Evolutionary conservation across 2,888 invertebrate genomes (phyloP), one percentile per base, ranked within the genome.

Genomic region (Agrochola litura): DNA sequence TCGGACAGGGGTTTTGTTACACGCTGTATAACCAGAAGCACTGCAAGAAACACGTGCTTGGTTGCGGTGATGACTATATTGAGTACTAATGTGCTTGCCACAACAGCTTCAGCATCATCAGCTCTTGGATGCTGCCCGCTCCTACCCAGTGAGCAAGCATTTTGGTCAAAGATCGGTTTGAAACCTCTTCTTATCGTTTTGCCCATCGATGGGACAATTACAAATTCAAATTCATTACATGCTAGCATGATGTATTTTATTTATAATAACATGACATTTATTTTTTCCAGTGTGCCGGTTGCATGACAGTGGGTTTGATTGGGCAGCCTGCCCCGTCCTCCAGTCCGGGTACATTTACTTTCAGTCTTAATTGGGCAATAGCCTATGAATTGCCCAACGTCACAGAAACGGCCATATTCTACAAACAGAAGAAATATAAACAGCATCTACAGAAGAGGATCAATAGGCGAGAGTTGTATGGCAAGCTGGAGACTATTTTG

Each of bases 291-390:
- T 93, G 97, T 49, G 97, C 98, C 0, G 96, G 97, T n/a, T 98
- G 98, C 84, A 89, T 97, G 94, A 98, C 98, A 43, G 95, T 97
- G 0, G 97, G 97, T 61, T 90, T 97, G 0, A 88, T 92, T 6
- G 92, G 92, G 0, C 91, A 91, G 88, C 97, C 97, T 0, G 93
- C 97, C 0, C 95, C 96, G 0, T 78, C 95, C 4, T 95, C 97
- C 0, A 79, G 93, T 1, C 96, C 97, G 0, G 97, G 97, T 6
- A 97, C 97, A 69, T 97, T 97, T 88, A 97, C 97, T 16, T 97
- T 97, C 90, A 97, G 97, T 0, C 91, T 98, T 25, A 98, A 98
- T 92, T 98, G 98, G 98, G 98, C 98, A 66, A 97, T 98, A 58
- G 97, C 98, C 0, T 98, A 98, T 79, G 95, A 97, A 80, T 91